A percentile compares a stretch with the other conserved stretches of the same genome.
phyloP scores from a whole-genome alignment of 1,140 invertebrate species.

The Thalassaphorura encarpata region DNA sequence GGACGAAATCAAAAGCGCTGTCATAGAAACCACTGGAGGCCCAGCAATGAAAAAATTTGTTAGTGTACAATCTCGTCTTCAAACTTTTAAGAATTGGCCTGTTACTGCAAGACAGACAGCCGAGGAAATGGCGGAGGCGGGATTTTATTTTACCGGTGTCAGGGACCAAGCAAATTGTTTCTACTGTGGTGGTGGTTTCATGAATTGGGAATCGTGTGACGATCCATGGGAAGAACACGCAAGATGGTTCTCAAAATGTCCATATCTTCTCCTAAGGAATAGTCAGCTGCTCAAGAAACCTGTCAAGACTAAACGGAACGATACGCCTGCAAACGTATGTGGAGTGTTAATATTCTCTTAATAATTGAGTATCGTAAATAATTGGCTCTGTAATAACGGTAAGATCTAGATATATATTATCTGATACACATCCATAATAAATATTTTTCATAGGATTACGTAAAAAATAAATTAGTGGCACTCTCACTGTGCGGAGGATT shows the following conservation, averaged over 20 bases:
- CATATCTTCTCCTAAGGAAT: constrained; percentile 63
- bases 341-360: too few relatives aligned
- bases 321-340: too few relatives aligned
- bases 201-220: constrained; percentile 73
- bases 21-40: constrained; percentile 21
- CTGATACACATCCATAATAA: too few relatives aligned
- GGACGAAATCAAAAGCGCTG: constrained; percentile 22
- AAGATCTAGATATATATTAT: background rate
- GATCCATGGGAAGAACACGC: constrained; percentile 85
- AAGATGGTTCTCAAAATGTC: constrained; percentile 75
- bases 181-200: constrained; percentile 76
- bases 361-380: too few relatives aligned
- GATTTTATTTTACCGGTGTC: constrained; percentile 27
- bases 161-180: constrained; percentile 76
- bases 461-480: too few relatives aligned
- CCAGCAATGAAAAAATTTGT: constrained; percentile 21
- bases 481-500: too few relatives aligned
- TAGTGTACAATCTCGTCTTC: constrained; percentile 17
- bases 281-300: constrained; percentile 50
- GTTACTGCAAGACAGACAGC: constrained; percentile 11
- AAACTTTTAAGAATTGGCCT: constrained; percentile 29
- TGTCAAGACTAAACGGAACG: too few relatives aligned
- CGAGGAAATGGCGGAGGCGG: constrained; percentile 29
- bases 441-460: too few relatives aligned
- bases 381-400: too few relatives aligned